Evolutionary conservation across 2,888 invertebrate species (phyloP).

Genomic region (Amblyjoppa fuscipennis): DNA sequence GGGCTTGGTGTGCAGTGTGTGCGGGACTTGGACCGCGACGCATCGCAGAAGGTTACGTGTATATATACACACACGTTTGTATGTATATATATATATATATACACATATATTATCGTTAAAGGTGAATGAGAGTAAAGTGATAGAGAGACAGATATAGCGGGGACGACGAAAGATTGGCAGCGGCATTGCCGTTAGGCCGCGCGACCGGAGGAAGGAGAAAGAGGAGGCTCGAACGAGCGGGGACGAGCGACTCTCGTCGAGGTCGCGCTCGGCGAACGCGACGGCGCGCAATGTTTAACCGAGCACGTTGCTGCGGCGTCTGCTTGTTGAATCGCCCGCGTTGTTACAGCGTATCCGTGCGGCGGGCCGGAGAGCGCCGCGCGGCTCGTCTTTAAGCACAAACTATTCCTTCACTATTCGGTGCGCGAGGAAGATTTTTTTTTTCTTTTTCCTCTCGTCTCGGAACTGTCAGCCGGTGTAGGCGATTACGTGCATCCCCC

Average conservation of each 20-base stretch:
- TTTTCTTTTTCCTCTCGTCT: background rate
- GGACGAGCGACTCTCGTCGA: conserved; percentile 57
- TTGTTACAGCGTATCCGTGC: conserved; percentile 18
- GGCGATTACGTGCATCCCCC: background rate
- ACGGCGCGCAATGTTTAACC: conserved; percentile 22
- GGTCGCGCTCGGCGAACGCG: conserved; percentile 65
- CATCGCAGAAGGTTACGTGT: conserved; percentile 12
- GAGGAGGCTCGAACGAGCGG: conserved; percentile 22
- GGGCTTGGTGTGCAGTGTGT: background rate
- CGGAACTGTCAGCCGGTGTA: conserved; percentile 48
- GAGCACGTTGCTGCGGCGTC: conserved; percentile 38
- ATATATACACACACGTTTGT: background rate
- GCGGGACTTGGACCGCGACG: background rate
- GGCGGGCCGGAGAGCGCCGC: background rate
- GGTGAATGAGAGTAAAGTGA: conserved; percentile 30
- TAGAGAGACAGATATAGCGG: conserved; percentile 25
- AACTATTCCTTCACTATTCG: background rate
- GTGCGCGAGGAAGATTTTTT: background rate
- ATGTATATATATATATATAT: background rate
- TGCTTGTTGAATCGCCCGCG: conserved; percentile 26
- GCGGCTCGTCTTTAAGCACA: background rate
- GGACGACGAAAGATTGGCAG: conserved; percentile 59
- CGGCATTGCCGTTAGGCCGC: conserved; percentile 30
- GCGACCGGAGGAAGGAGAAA: conserved; percentile 19
- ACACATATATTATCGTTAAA: background rate